Evolutionary conservation across 2,113 vertebrate species (phyloP), one percentile per base, ranked within the genome.

Genomic region (Colius striatus): DNA sequence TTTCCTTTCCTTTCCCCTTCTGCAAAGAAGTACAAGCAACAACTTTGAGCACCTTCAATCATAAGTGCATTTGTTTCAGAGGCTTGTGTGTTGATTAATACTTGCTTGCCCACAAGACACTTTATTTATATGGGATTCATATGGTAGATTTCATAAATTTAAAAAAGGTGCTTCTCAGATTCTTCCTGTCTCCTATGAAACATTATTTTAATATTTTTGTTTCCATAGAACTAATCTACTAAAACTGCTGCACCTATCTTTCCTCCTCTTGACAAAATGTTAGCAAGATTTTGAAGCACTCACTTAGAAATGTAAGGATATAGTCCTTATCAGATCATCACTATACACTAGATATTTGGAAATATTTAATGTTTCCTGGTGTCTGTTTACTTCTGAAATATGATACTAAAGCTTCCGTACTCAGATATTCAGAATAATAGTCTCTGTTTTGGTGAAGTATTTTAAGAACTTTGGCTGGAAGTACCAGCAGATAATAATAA

Each of bases 61-160:
- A 43, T 29, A 85, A 70, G 18, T 23, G 47, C 20, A 80, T 86
- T 90, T 85, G 62, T 57, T 96, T 92, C 88, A 83, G 77, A 86
- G 25, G 13, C 60, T 72, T 71, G 15, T 1, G 1, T 36, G 36
- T 41, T 94, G 88, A 92, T 95, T 90, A 92, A 80, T 86, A 92
- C 38, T 79, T 93, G 36, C n/a, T 53, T 89, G 63, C 92, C 82
- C 85, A 88, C 51, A 86, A 86, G 68, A 26, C 55, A 88, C 67
- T 86, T 90, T 21, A 93, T 82, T 94, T 74, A 55, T 61, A 67
- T 7, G 43, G 88, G 48, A 92, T 90, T 94, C 83, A 66, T 62
- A 73, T 34, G 47, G 55, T 29, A 93, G 47, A 58, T 79, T 88
- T 92, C 41, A 92, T 84, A 88, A 77, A 94, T 96, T 84, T 86